Evolutionary conservation across 2,888 invertebrate species (phyloP).

Genomic region (Synanthedon myopaeformis): DNA sequence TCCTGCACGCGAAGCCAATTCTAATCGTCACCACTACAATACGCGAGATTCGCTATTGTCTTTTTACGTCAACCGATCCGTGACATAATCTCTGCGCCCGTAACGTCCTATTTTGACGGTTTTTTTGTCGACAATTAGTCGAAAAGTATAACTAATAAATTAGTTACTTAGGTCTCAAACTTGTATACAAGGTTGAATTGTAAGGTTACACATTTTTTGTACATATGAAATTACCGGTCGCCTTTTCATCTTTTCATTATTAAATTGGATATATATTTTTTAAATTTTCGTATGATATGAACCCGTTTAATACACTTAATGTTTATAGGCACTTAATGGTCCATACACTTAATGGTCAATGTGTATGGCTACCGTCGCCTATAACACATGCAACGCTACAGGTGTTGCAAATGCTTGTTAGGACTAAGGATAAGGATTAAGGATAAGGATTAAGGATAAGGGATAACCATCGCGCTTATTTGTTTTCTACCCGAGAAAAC

Average conservation of each 20-base stretch:
- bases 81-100: constrained; percentile 3
- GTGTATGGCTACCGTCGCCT: no score
- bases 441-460: no score
- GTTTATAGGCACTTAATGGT: neutral
- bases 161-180: constrained; percentile 7
- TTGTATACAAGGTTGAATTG: neutral
- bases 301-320: neutral
- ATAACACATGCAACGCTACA: no score
- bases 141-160: constrained; percentile 1
- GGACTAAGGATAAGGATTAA: no score
- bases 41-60: neutral
- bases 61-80: constrained; percentile 3
- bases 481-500: no score
- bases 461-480: no score
- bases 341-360: no score
- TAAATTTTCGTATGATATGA: neutral
- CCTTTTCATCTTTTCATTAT: neutral
- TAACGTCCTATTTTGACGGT: constrained; percentile 1
- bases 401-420: no score
- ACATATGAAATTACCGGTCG: neutral
- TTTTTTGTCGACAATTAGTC: constrained; percentile 7
- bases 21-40: neutral
- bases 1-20: neutral
- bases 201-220: neutral
- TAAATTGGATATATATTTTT: neutral